Percentiles rank a stretch among this genome's conserved stretches.
Conservation (phyloP, 2,113 vertebrate genomes). For the Coreoperca whiteheadi region DNA sequence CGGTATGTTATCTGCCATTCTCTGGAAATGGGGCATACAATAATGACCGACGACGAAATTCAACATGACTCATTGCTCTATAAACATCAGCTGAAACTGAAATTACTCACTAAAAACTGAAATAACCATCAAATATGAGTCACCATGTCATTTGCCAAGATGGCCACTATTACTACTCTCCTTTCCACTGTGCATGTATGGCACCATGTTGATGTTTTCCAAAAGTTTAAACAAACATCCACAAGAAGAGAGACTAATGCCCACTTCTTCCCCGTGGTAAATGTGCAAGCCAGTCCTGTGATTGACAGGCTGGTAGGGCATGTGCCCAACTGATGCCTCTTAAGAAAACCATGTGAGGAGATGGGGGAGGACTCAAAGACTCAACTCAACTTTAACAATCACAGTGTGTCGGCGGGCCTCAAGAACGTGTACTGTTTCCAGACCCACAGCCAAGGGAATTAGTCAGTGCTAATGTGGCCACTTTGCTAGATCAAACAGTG, state of each 20-base stretch:
- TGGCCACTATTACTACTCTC: neutral
- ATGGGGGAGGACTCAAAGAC: slow-evolving; percentile 39
- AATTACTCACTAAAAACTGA: neutral
- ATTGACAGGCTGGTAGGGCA: slow-evolving; percentile 31
- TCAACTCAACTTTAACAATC: slow-evolving; percentile 44
- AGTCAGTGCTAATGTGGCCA: slow-evolving; percentile 83
- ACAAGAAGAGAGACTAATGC: neutral
- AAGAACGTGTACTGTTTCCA: slow-evolving; percentile 66
- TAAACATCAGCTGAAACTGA: slow-evolving; percentile 17
- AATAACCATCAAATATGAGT: slow-evolving; percentile 21
- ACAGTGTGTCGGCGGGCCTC: slow-evolving; percentile 56
- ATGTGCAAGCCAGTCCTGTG: neutral
- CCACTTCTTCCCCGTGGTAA: slow-evolving; percentile 15
- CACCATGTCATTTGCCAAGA: neutral
- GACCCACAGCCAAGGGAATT: slow-evolving; percentile 81
- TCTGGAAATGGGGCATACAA: neutral
- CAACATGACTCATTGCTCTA: neutral
- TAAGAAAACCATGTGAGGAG: slow-evolving; percentile 21
- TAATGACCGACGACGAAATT: slow-evolving; percentile 3
- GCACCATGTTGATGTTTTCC: slow-evolving; percentile 8
- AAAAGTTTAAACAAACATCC: slow-evolving; percentile 25
- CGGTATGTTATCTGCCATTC: slow-evolving; percentile 19
- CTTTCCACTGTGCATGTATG: neutral
- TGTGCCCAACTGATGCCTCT: slow-evolving; percentile 39
- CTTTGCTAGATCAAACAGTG: slow-evolving; percentile 78